phyloP scores from a whole-genome alignment of 23 tunicate genomes.

The Ciona savignyi region DNA sequence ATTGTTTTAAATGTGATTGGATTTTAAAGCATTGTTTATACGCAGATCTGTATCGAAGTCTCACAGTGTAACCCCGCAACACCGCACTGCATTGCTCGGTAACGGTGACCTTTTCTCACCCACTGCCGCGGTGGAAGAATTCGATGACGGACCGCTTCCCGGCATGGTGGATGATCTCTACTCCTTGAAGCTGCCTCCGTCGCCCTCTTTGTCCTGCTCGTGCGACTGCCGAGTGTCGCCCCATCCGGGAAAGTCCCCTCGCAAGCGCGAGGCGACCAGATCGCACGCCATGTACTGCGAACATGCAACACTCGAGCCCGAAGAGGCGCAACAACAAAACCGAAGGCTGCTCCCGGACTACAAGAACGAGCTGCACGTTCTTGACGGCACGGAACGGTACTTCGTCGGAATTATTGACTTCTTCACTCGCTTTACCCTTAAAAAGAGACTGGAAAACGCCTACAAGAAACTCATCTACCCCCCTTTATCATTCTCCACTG shows the following conservation, averaged over 20 bases:
- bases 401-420: slow-evolving; percentile 85
- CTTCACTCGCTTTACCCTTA: slow-evolving; percentile 60
- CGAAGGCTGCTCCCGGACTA: slow-evolving; percentile 68
- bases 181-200: slow-evolving; percentile 1
- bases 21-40: too few species aligned
- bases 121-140: neutral
- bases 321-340: slow-evolving; percentile 49
- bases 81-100: neutral
- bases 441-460: slow-evolving; percentile 59
- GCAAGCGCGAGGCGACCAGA: neutral
- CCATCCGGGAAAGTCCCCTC: neutral
- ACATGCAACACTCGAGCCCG: neutral
- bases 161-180: neutral
- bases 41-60: slow-evolving; percentile 6
- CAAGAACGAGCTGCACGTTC: slow-evolving; percentile 73
- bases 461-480: slow-evolving; percentile 66
- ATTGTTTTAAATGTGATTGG: too few species aligned
- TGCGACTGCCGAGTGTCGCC: neutral
- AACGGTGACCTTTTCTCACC: neutral
- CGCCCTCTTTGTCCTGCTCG: neutral
- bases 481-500: slow-evolving; percentile 71
- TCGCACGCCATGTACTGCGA: slow-evolving; percentile 9
- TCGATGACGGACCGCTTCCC: neutral
- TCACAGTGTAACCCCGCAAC: neutral
- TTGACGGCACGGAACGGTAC: slow-evolving; percentile 72